Conservation (phyloP, 2,888 invertebrate species). For the Apamea sordens region DNA sequence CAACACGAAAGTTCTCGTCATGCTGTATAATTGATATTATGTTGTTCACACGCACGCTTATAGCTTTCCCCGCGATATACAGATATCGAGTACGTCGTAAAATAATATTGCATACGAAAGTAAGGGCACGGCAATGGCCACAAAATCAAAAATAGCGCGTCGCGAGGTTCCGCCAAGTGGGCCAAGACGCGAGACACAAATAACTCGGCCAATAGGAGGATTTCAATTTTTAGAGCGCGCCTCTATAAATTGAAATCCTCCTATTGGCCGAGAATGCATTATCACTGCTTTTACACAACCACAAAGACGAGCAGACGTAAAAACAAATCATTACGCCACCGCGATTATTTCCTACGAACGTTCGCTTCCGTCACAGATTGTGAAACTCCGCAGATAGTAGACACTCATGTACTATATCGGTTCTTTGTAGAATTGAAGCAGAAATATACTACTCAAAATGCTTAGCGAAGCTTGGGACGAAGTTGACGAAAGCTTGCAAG, state of each 20-base stretch:
- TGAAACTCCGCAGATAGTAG: constrained; percentile 45
- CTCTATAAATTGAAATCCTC: constrained; percentile 72
- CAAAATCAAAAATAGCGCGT: constrained; percentile 82
- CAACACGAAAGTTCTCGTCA: constrained; percentile 71
- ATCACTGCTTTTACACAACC: constrained; percentile 72
- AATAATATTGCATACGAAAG: constrained; percentile 65
- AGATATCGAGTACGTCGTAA: constrained; percentile 61
- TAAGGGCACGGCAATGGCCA: constrained; percentile 83
- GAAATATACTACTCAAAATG: constrained; percentile 98
- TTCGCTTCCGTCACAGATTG: constrained; percentile 66
- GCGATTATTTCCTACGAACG: constrained; percentile 67
- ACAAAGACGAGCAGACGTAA: constrained; percentile 66
- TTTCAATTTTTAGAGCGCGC: no score
- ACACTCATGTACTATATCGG: constrained; percentile 44
- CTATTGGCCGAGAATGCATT: constrained; percentile 74
- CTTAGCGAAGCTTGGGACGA: constrained; percentile 95
- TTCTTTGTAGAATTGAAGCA: constrained; percentile 94
- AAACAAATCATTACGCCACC: constrained; percentile 71
- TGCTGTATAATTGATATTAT: constrained; percentile 70
- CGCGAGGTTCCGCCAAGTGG: constrained; percentile 83
- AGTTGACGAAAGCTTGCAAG: constrained; percentile 95
- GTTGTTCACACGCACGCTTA: constrained; percentile 68
- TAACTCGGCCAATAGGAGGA: no score
- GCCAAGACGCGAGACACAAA: constrained; percentile 78
- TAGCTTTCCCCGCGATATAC: constrained; percentile 67